Conservation (phyloP, 2,113 vertebrate genomes). For the Ciconia stormi region DNA sequence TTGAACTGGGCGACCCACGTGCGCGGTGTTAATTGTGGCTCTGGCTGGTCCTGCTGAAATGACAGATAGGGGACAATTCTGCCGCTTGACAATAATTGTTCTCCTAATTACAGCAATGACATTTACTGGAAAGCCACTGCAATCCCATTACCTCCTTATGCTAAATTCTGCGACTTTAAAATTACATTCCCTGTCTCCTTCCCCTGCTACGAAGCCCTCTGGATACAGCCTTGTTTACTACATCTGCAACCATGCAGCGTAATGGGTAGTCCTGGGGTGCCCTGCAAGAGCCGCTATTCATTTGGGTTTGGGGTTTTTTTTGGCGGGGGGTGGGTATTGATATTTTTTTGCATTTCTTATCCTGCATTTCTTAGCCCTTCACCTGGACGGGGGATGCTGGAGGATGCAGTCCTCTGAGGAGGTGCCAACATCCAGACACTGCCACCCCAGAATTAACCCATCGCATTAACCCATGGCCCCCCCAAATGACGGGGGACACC, state of each 20-base stretch:
- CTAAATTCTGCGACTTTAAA: neutral
- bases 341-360: neutral
- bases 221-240: neutral
- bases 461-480: rapidly evolving
- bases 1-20: neutral
- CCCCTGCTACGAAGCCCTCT: neutral
- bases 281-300: rapidly evolving
- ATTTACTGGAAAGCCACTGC: constrained; percentile 66
- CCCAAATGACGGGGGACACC: too few relatives aligned
- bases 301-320: neutral
- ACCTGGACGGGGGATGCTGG: neutral
- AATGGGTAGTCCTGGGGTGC: rapidly evolving
- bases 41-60: constrained; percentile 27
- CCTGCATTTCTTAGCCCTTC: neutral
- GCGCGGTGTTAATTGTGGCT: neutral
- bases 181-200: neutral
- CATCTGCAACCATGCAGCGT: rapidly evolving
- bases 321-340: rapidly evolving
- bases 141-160: constrained; percentile 52
- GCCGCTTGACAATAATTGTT: constrained; percentile 65
- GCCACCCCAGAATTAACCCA: neutral
- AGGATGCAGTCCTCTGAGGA: neutral
- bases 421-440: neutral
- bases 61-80: constrained; percentile 56
- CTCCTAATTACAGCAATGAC: constrained; percentile 69